Evolutionary conservation across 2,797 vertebrate genomes (phyloP).

Genomic region (Fundulus diaphanus): DNA sequence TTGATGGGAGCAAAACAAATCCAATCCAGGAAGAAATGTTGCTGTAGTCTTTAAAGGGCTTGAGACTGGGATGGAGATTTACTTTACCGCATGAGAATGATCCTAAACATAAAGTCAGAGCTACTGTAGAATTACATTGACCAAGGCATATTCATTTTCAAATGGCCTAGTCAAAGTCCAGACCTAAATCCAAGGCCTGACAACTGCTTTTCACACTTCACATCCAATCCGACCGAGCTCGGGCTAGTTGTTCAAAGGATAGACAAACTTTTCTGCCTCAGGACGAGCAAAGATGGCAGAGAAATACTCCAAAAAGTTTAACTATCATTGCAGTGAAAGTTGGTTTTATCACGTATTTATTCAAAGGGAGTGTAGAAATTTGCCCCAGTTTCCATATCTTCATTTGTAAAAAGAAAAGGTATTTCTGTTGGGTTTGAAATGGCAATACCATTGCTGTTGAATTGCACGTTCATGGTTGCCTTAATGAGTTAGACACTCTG

Average conservation of each 20-base stretch:
- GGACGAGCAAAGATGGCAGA: background rate
- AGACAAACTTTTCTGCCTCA: too few relatives aligned
- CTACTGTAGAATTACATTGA: background rate
- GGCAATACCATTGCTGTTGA: background rate
- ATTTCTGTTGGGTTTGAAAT: background rate
- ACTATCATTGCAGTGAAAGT: background rate
- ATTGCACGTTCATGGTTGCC: background rate
- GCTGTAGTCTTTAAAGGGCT: too few relatives aligned
- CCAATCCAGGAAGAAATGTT: background rate
- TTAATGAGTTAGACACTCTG: conserved; percentile 5
- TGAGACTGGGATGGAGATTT: background rate
- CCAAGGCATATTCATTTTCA: background rate
- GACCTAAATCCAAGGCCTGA: background rate
- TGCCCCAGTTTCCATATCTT: background rate
- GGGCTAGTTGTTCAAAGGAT: too few relatives aligned
- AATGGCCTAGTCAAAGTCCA: background rate
- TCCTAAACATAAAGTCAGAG: background rate
- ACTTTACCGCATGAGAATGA: background rate
- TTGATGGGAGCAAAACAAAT: background rate
- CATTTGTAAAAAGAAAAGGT: too few relatives aligned
- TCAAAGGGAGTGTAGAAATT: background rate
- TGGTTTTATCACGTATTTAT: background rate
- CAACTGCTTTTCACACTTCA: too few relatives aligned
- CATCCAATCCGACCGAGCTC: too few relatives aligned
- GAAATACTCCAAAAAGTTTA: background rate